Percentiles rank a stretch among this genome's conserved stretches.
Evolutionary conservation across 2,797 vertebrate genomes (phyloP).

Genomic region (Microctenopoma steveboyesi): DNA sequence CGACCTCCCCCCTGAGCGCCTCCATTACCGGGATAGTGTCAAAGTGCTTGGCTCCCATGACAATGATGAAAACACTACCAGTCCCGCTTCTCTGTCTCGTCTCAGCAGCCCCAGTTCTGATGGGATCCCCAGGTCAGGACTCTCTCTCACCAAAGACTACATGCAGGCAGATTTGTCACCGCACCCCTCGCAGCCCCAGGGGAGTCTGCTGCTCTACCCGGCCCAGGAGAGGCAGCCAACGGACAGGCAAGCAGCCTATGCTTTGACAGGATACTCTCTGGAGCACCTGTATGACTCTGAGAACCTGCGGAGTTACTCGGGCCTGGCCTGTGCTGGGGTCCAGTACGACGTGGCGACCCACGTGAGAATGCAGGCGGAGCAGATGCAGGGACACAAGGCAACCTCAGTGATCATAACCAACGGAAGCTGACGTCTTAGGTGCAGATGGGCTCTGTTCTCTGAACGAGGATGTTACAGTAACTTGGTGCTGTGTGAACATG

Average conservation of each 20-base stretch:
- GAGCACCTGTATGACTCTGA: slow-evolving; percentile 93
- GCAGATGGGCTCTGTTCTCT: slow-evolving; percentile 50
- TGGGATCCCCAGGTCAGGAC: slow-evolving; percentile 85
- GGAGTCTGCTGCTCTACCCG: slow-evolving; percentile 89
- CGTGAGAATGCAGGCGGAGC: slow-evolving; percentile 93
- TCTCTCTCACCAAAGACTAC: slow-evolving; percentile 88
- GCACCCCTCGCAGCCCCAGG: slow-evolving; percentile 83
- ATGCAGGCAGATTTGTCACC: slow-evolving; percentile 91
- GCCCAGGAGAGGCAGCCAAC: slow-evolving; percentile 89
- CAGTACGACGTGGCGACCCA: slow-evolving; percentile 93
- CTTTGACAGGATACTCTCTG: slow-evolving; percentile 93
- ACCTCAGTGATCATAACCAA: slow-evolving; percentile 97
- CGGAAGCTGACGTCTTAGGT: slow-evolving; percentile 90
- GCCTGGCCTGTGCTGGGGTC: slow-evolving; percentile 89
- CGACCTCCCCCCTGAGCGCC: slow-evolving; percentile 85
- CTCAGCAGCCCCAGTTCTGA: slow-evolving; percentile 94
- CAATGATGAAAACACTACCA: slow-evolving; percentile 88
- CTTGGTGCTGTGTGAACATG: slow-evolving; percentile 71
- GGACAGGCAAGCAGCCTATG: slow-evolving; percentile 91
- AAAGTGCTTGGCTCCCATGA: slow-evolving; percentile 87
- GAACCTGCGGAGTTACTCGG: slow-evolving; percentile 91
- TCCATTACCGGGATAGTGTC: slow-evolving; percentile 85
- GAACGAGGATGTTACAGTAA: slow-evolving; percentile 77
- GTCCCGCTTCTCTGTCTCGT: slow-evolving; percentile 87
- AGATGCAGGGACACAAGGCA: slow-evolving; percentile 94